Base-by-base conservation (phyloP, 2,113 vertebrate species). In the Planiliza haematocheilus region DNA sequence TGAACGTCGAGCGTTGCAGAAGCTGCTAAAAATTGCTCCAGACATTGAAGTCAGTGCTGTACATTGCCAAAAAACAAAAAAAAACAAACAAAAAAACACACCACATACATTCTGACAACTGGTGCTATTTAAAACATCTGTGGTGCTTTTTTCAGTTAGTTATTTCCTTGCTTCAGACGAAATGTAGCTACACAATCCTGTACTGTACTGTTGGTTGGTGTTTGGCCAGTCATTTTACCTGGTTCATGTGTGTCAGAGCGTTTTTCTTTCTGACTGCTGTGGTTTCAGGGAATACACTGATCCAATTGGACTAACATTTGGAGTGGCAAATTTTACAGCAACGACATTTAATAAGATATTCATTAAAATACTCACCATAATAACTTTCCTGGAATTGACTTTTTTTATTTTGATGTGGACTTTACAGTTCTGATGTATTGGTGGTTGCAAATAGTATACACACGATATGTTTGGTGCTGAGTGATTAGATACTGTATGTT, bases 121-220 rank as follows among this genome's bases (percentile, higher is more conserved):
- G 94, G 94, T 94, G 94, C 94, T 94, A 94, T 91, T 91, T 82
- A 87, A 86, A 87, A 86, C 84, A 91, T 91, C 80, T 76, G 87
- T 93, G 93, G 91, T 93, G 92, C 91, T 93, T 91, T 87, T 71
- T 83, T 63, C 52, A 53, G 76, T 88, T 67, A 58, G 74, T 75
- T 74, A 36, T 83, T 86, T 89, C 77, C 78, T 86, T 82, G 89
- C 87, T 86, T 87, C 84, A 87, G 81, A 87, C 82, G 84, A 91
- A 88, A 88, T 91, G 87, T 89, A 91, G 89, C 83, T 86, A 83
- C 82, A 82, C 79, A 81, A 84, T 84, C 73, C 70, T 82, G 87
- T 91, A 87, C 83, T 91, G 83, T 88, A 90, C 81, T 76, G 75
- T 62, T 67, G 72, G 60, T 65, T 63, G 71, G 67, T 21, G 52